Evolutionary conservation across 2,888 invertebrate species (phyloP), one percentile per base, ranked within the genome.

Genomic region (Campoplex capitator): DNA sequence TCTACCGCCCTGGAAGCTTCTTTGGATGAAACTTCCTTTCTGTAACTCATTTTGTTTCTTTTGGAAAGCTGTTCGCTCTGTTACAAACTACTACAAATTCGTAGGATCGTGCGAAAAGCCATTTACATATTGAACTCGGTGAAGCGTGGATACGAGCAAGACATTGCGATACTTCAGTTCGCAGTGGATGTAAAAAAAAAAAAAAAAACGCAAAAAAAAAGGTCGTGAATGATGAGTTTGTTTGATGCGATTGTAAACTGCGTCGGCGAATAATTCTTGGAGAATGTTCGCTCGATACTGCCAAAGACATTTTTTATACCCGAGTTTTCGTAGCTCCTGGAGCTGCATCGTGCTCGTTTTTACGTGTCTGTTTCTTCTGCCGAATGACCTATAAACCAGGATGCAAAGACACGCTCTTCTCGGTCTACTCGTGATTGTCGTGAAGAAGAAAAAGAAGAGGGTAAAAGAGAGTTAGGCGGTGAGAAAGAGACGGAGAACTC

Each of bases 341-440:
- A n/a, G 45, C 45, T 70, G 58, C 68, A 56, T 71, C 42, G 75
- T 35, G 45, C 45, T 51, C 32, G 68, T 75, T 51, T 32, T 70
- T 65, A 28, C 45, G 45, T 58, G 35, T 83, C 58, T 82, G 89
- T 86, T 85, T 89, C 85, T 83, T 86, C 84, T 77, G 82, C 87
- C 85, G 84, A 88, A 91, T 90, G 89, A 91, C 91, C 90, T 89
- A 90, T 89, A 91, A 91, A 91, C 88, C 89, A 88, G 88, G 89
- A 89, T 90, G 85, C 89, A 87, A 84, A 83, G 86, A 77, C 78
- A 74, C 48, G 51, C 70, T 77, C 70, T 77, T 58, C 79, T 71
- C 82, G 82, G 71, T 78, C 67, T 56, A 42, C 71, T 86, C 51
- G 84, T 74, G 77, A 79, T 75, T 76, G 83, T 85, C 77, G 58